Evolutionary conservation across 2,888 invertebrate genomes (phyloP).

Genomic region (Melinopterus prodromus): DNA sequence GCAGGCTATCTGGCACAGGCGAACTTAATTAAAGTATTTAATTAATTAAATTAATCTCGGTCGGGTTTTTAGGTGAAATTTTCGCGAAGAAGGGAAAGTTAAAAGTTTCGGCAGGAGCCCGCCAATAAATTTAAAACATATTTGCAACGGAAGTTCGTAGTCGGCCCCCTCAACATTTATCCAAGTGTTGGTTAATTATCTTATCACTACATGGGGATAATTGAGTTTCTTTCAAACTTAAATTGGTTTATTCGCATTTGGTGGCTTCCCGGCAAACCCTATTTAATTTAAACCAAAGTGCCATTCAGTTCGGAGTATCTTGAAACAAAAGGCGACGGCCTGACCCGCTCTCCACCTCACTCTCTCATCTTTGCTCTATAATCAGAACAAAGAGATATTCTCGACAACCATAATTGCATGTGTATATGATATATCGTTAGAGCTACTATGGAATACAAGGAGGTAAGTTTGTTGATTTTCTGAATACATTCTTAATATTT

Average conservation of each 20-base stretch:
- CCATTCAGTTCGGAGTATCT: constrained; percentile 32
- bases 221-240: constrained; percentile 59
- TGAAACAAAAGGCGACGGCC: constrained; percentile 32
- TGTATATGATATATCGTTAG: no score
- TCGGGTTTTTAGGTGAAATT: background rate
- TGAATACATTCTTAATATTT: no score
- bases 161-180: constrained; percentile 8
- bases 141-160: constrained; percentile 29
- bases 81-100: background rate
- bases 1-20: background rate
- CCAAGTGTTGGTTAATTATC: constrained; percentile 53
- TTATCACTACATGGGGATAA: constrained; percentile 56
- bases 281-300: constrained; percentile 38
- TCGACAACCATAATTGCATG: no score
- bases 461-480: no score
- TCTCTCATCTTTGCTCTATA: background rate
- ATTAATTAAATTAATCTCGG: background rate
- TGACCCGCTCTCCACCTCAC: constrained; percentile 5
- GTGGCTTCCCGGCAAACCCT: constrained; percentile 48
- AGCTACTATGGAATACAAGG: no score
- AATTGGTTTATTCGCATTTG: constrained; percentile 58
- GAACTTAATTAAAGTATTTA: background rate
- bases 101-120: background rate
- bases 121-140: constrained; percentile 23
- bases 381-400: no score